Evolutionary conservation across 1,140 invertebrate genomes (phyloP).

Genomic region (Rhizoglyphus robini): DNA sequence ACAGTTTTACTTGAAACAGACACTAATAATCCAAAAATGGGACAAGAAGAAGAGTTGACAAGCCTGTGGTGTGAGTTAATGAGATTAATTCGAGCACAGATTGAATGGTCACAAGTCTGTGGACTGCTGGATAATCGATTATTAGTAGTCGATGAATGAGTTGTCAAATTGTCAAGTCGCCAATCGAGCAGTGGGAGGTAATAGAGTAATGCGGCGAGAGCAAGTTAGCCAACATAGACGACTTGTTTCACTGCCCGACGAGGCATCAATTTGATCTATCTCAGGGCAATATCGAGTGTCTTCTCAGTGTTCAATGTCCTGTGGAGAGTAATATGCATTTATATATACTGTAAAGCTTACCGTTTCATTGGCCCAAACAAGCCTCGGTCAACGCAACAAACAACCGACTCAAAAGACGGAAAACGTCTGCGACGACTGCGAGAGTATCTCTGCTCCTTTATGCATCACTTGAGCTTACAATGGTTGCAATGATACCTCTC

Average conservation of each 20-base stretch:
- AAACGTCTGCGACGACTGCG: background rate
- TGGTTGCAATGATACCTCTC: too few species aligned
- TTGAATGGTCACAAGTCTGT: background rate
- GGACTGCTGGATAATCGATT: background rate
- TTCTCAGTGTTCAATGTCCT: background rate
- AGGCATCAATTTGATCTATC: background rate
- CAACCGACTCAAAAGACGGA: background rate
- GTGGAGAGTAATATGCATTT: conserved; percentile 13
- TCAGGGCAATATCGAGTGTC: background rate
- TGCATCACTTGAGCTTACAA: background rate
- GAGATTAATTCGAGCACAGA: background rate
- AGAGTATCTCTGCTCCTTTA: background rate
- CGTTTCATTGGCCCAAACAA: conserved; percentile 1
- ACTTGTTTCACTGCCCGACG: background rate
- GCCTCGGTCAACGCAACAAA: background rate
- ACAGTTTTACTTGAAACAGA: too few species aligned
- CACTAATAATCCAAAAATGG: too few species aligned
- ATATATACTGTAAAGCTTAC: conserved; percentile 15
- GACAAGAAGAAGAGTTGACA: background rate
- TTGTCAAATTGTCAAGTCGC: background rate
- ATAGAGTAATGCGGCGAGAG: background rate
- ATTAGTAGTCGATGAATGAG: background rate
- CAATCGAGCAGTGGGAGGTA: background rate
- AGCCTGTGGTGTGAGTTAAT: background rate
- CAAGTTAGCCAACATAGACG: too few species aligned